These are phyloP conservation scores for Holothuria glaberrima DNA, from an alignment of 35 echinoderm and acorn worm species.

Conservation along the genomic window DNA sequence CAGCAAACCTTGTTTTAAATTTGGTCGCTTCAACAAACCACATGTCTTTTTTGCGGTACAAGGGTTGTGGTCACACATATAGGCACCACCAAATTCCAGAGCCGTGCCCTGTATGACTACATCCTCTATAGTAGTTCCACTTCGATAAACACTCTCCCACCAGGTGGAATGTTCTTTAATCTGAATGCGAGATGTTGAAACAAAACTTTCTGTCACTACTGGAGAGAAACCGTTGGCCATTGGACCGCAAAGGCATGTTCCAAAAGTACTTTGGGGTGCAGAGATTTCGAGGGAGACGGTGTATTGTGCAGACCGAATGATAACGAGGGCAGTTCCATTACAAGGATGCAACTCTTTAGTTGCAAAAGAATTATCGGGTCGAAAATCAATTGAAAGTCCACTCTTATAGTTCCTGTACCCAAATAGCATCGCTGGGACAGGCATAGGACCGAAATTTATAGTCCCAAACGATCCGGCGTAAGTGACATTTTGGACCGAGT, in stretches of 20 bases:
- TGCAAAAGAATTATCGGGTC: conserved; percentile 61
- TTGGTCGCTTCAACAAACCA: background rate
- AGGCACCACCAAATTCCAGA: conserved; percentile 79
- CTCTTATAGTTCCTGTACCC: conserved; percentile 77
- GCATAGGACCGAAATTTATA: background rate
- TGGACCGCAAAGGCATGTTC: conserved; percentile 80
- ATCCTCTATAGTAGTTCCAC: conserved; percentile 42
- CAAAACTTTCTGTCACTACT: conserved; percentile 70
- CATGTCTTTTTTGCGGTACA: conserved; percentile 25
- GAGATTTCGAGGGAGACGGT: too few relatives aligned
- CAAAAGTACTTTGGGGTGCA: conserved; percentile 46
- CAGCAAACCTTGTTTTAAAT: too few relatives aligned
- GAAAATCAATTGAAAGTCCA: conserved; percentile 66
- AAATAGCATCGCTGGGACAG: conserved; percentile 70
- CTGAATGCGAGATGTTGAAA: conserved; percentile 40
- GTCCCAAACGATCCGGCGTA: conserved; percentile 83
- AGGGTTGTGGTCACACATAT: conserved; percentile 70
- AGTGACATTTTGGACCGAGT: conserved; percentile 34
- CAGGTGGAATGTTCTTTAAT: conserved; percentile 33
- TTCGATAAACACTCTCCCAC: conserved; percentile 6
- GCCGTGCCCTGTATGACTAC: conserved; percentile 46
- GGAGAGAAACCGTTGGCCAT: conserved; percentile 66
- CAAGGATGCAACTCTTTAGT: conserved; percentile 54
- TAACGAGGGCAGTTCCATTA: conserved; percentile 54
- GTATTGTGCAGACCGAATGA: too few relatives aligned